These are phyloP conservation scores for Aegotheles bennettii DNA, from an alignment of 2,113 vertebrate species.

Conservation along the genomic window DNA sequence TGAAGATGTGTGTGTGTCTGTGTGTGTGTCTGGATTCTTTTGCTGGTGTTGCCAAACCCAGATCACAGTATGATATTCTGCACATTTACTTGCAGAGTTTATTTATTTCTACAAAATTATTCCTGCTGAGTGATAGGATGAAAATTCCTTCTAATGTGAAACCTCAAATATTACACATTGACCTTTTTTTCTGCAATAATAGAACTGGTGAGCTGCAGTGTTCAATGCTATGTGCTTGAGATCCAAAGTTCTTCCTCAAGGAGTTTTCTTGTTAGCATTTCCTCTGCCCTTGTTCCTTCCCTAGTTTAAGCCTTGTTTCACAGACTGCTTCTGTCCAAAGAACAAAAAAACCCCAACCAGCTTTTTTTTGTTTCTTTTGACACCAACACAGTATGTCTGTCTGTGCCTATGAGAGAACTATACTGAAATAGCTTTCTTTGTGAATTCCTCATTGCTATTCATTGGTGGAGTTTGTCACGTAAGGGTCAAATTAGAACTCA, in stretches of 20 bases:
- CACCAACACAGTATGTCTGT: slow-evolving; percentile 31
- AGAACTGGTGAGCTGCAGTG: not conserved
- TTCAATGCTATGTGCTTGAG: not conserved
- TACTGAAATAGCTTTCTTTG: slow-evolving; percentile 41
- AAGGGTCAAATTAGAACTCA: slow-evolving; percentile 43
- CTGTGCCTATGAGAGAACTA: slow-evolving; percentile 23
- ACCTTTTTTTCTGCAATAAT: not conserved
- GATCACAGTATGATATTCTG: not conserved
- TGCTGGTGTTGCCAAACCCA: not conserved
- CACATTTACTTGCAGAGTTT: not conserved
- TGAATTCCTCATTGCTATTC: slow-evolving; percentile 60
- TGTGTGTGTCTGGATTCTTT: not conserved
- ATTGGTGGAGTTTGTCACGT: slow-evolving; percentile 31
- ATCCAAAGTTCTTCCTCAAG: not conserved
- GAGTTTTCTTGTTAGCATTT: slow-evolving; percentile 5
- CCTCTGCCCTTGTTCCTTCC: not conserved
- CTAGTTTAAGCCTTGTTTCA: slow-evolving; percentile 27
- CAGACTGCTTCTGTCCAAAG: slow-evolving; percentile 19
- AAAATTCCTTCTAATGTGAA: not conserved
- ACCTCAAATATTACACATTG: not conserved
- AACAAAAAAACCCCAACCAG: not conserved
- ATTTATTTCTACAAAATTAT: not conserved
- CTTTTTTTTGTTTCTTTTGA: slow-evolving; percentile 35
- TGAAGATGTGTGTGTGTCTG: not conserved
- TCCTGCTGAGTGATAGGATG: not conserved